Base-by-base conservation (phyloP, 2,797 vertebrate species). In the Chelonia mydas region DNA sequence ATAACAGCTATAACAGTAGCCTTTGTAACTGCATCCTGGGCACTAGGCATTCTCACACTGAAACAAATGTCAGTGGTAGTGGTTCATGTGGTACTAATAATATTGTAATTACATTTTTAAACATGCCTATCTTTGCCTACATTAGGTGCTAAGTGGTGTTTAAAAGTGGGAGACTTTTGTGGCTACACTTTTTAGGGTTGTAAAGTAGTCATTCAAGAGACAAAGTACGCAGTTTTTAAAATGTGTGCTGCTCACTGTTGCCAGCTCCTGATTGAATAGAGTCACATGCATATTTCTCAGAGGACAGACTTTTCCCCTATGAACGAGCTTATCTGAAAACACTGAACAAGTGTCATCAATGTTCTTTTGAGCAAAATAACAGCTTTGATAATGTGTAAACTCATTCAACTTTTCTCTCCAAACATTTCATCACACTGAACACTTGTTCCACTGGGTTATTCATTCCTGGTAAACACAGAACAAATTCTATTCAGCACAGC, bases 21-120 rank as follows among this genome's bases (percentile, higher is more conserved):
- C 19, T 49, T 78, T 49, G 76, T 13, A 78, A 50, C 37, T 50
- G 41, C 5, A 31, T 17, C 11, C 57, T 50, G 37, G 23, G 76
- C 49, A 37, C 8, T 11, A 51, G 84, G 11, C 28, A 47, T 76
- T 19, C 8, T 53, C 76, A 15, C 5, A 77, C 31, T 9, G 6
- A 72, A 41, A 31, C 1, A 2, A 21, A 15, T 1, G 4, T 13
- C 45, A 59, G 7, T 28, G 0, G 0, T 17, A 33, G 27, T 65
- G 7, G 31, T 8, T 1, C 45, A 27, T 41, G 53, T 33, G 9
- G 7, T 41, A 57, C 15, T 82, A 55, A 47, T 4, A 21, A 37
- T 50, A 6, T 37, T 37, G n/a, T 81, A 81, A 37, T 23, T 33
- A 68, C 33, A 5, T 68, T 68, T 65, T n/a, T 37, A 68, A n/a